These are phyloP conservation scores for Ovibos moschatus DNA, from an alignment of 2,113 vertebrate species.

Conservation along the genomic window DNA sequence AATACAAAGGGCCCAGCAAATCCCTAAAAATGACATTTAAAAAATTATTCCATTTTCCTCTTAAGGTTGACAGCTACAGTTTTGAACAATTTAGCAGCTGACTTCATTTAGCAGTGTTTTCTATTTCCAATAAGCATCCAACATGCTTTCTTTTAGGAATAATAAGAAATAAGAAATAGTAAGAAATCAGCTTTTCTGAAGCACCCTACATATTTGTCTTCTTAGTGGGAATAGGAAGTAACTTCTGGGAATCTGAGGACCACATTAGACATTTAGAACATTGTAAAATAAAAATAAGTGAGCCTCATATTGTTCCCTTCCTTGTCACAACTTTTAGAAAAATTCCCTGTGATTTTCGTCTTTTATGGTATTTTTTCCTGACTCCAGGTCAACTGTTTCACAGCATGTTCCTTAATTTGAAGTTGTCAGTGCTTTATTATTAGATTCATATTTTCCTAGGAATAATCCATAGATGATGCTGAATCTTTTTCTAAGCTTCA, in stretches of 20 bases:
- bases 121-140: slow-evolving; percentile 7
- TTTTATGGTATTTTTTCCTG: slow-evolving; percentile 38
- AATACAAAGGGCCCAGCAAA: not conserved
- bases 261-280: not conserved
- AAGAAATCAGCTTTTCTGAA: not conserved
- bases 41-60: slow-evolving; percentile 4
- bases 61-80: not conserved
- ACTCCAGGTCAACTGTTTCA: not conserved
- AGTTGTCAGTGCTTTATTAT: not conserved
- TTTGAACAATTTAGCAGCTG: not conserved
- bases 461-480: not conserved
- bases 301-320: not conserved
- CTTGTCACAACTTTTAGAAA: not conserved
- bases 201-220: not conserved
- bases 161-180: not conserved
- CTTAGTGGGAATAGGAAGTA: not conserved
- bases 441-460: slow-evolving; percentile 7
- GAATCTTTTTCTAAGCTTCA: not conserved
- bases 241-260: not conserved
- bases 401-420: not conserved
- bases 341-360: not conserved
- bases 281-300: not conserved
- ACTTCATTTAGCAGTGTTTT: not conserved
- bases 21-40: not conserved
- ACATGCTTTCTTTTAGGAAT: not conserved